phyloP scores from a whole-genome alignment of 2,113 vertebrate genomes.

The Melanocharis versteri region DNA sequence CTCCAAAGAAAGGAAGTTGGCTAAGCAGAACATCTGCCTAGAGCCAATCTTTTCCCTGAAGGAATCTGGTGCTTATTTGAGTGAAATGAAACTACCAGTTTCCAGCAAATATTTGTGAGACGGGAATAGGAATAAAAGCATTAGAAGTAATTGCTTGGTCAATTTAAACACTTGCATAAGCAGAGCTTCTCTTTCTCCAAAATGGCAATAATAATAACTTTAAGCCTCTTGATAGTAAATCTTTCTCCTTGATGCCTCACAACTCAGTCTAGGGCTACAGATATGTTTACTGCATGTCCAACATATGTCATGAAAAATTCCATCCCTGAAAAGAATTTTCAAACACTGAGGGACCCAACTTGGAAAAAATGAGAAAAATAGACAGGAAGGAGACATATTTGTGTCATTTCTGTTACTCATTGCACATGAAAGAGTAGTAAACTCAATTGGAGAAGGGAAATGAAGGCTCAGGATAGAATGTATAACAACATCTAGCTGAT shows the following conservation, averaged over 20 bases:
- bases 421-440: not conserved
- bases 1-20: constrained; percentile 38
- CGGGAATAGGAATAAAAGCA: not conserved
- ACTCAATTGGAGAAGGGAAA: not conserved
- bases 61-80: constrained; percentile 18
- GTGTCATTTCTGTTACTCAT: not conserved
- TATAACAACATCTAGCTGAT: not conserved
- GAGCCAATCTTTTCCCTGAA: not conserved
- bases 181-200: not conserved
- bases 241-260: not conserved
- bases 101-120: constrained; percentile 34
- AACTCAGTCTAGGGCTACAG: not conserved
- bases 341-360: not conserved
- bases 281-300: not conserved
- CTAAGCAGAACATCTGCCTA: constrained; percentile 22
- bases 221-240: not conserved
- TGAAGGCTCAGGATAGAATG: not conserved
- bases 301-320: not conserved
- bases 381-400: not conserved
- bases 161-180: not conserved
- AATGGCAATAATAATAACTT: not conserved
- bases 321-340: not conserved
- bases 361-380: not conserved
- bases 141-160: constrained; percentile 21
- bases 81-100: not conserved